Base-by-base conservation (phyloP, 2,888 invertebrate species). In the Cremastobaeus sp. region DNA sequence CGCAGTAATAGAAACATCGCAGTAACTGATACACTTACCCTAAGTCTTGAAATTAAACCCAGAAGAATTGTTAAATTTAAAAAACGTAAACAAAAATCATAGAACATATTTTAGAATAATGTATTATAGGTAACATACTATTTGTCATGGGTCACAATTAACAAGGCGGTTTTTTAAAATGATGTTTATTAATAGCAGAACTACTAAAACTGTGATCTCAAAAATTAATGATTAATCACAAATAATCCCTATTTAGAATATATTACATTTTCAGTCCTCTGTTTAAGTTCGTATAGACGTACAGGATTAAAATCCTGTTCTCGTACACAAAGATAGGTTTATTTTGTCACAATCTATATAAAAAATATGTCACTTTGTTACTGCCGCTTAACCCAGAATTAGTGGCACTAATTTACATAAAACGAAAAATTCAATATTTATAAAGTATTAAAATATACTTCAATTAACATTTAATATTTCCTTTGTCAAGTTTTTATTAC, bases 221-320 rank as follows among this genome's bases (percentile, higher is more conserved):
- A 48, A 70, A 62, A 62, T 55, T 41, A 62, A 55, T 55, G 11
- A 32, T 62, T 37, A 70, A 59, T 69, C 69, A 60, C 69, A 55
- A 69, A 69, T 62, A 45, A 62, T 47, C 20, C 39, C 55, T 70
- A 70, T 70, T 47, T 62, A 60, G 47, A 62, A 70, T 70, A 62
- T 70, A 54, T 70, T 70, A 70, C 69, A 70, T 55, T 62, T 25
- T 70, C 69, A 70, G 69, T 70, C 69, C 54, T 70, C 55, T 62
- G 47, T 39, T 62, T 70, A 70, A 70, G 54, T 70, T 70, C 11
- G 11, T 70, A 69, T 69, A 43, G 37, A 43, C 17, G 28, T 60
- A 60, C 55, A 55, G 20, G 39, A 32, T 54, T 25, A 41, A 64
- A 30, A 39, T 55, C 15, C 32, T 66, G 39, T 57, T 41, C 41